Evolutionary conservation across 2,888 invertebrate genomes (phyloP).

Genomic region (Watsonalla binaria): DNA sequence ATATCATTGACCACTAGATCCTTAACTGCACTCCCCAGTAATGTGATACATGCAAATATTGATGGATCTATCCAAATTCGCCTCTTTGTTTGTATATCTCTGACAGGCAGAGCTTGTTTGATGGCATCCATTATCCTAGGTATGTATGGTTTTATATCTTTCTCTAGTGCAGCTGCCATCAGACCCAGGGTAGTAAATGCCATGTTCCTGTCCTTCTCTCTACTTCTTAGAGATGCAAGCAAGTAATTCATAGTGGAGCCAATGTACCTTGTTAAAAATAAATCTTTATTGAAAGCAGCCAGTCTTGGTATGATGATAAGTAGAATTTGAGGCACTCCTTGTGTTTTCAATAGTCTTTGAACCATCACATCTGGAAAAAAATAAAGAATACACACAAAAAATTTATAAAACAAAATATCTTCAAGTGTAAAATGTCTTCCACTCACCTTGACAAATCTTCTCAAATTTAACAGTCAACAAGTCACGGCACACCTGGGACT

Average conservation of each 20-base stretch:
- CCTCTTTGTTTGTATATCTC: conserved; percentile 88
- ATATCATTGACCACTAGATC: conserved; percentile 87
- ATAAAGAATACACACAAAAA: conserved; percentile 4
- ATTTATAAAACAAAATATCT: conserved; percentile 2
- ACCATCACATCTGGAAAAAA: conserved; percentile 83
- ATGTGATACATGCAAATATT: conserved; percentile 95
- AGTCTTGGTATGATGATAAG: conserved; percentile 92
- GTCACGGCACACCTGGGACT: conserved; percentile 91
- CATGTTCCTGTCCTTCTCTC: conserved; percentile 90
- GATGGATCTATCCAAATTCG: conserved; percentile 88
- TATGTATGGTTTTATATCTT: conserved; percentile 88
- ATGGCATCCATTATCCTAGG: conserved; percentile 92
- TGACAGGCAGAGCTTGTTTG: conserved; percentile 85
- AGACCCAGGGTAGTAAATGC: conserved; percentile 95
- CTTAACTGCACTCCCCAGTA: conserved; percentile 92
- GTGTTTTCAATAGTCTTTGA: conserved; percentile 85
- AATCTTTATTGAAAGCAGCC: conserved; percentile 93
- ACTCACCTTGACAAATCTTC: conserved; percentile 82
- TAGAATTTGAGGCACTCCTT: conserved; percentile 91
- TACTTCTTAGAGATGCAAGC: conserved; percentile 85
- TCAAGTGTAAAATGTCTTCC: neutral
- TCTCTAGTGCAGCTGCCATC: conserved; percentile 92
- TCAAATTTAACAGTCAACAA: conserved; percentile 91
- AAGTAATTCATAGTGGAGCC: conserved; percentile 87
- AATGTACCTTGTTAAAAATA: conserved; percentile 87